A percentile compares a stretch with the other conserved stretches of the same genome.
Evolutionary conservation across 37 sponge, comb jelly and placozoan species (phyloP).

Genomic region (Ephydatia muelleri): DNA sequence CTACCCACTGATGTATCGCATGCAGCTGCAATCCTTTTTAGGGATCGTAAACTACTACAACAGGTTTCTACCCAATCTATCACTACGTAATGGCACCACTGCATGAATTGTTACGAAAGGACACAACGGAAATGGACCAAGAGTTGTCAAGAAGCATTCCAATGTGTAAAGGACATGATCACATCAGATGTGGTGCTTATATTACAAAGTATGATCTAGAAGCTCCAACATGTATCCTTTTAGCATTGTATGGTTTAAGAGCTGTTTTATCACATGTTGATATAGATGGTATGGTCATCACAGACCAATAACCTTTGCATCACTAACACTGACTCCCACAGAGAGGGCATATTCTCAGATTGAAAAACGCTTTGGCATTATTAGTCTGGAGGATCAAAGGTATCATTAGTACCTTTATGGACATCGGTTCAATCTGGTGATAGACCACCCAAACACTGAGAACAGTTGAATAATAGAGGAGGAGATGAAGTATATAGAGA

Average conservation of each 20-base stretch:
- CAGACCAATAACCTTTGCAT: constrained; percentile 64
- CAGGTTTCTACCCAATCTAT: constrained; percentile 10
- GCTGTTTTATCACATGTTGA: constrained; percentile 55
- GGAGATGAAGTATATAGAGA: too few species aligned
- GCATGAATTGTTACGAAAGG: neutral
- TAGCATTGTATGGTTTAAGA: constrained; percentile 51
- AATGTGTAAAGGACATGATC: neutral
- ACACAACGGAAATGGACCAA: neutral
- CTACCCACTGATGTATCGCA: constrained; percentile 8
- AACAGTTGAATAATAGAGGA: too few species aligned
- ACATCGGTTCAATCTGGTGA: constrained; percentile 47
- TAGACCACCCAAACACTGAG: too few species aligned
- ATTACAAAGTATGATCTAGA: constrained; percentile 30
- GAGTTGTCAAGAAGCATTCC: constrained; percentile 2
- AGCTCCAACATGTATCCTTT: neutral
- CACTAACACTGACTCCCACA: constrained; percentile 39
- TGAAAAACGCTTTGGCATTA: constrained; percentile 51
- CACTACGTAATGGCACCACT: neutral
- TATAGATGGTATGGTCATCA: constrained; percentile 31
- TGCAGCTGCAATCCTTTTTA: constrained; percentile 4
- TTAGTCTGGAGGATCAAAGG: constrained; percentile 40
- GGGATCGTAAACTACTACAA: constrained; percentile 3
- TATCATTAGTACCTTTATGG: constrained; percentile 73
- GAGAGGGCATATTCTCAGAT: constrained; percentile 67
- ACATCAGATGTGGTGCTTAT: constrained; percentile 4